A percentile compares a stretch with the other conserved stretches of the same genome.
Conservation (phyloP, 2,888 invertebrate genomes). For the Strigamia maritima region DNA sequence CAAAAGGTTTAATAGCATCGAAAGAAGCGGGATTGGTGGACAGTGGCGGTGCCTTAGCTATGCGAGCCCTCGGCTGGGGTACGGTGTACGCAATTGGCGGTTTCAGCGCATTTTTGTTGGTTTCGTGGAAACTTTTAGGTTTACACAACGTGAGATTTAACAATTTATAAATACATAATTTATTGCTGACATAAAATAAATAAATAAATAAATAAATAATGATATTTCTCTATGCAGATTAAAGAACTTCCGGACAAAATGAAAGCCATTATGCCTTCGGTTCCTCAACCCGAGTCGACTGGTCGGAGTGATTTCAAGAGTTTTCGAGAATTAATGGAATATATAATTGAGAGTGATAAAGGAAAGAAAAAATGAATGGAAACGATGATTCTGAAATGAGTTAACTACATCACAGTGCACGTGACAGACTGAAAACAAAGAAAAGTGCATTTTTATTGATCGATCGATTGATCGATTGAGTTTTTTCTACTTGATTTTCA, state of each 20-base stretch:
- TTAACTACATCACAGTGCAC: not conserved
- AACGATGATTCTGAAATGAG: not conserved
- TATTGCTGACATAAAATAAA: not conserved
- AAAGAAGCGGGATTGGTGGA: constrained; percentile 59
- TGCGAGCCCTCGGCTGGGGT: constrained; percentile 83
- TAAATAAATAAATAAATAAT: not conserved
- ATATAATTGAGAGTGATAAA: constrained; percentile 58
- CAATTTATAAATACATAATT: not conserved
- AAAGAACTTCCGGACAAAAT: constrained; percentile 78
- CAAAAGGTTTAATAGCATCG: constrained; percentile 60
- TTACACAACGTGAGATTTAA: constrained; percentile 65
- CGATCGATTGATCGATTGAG: not conserved
- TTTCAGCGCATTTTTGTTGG: constrained; percentile 73
- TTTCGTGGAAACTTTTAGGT: constrained; percentile 83
- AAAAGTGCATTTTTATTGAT: not conserved
- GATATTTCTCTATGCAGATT: constrained; percentile 59
- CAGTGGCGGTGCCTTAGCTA: constrained; percentile 71
- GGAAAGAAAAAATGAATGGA: constrained; percentile 41
- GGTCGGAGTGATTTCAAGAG: constrained; percentile 84
- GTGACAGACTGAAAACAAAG: not conserved
- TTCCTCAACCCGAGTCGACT: constrained; percentile 73
- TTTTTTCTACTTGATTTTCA: not conserved
- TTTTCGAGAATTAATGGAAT: constrained; percentile 77
- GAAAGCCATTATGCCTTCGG: constrained; percentile 69
- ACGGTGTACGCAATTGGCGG: constrained; percentile 82